Evolutionary conservation across 2,113 vertebrate species (phyloP), one percentile per base, ranked within the genome.

Genomic region (Meles meles): DNA sequence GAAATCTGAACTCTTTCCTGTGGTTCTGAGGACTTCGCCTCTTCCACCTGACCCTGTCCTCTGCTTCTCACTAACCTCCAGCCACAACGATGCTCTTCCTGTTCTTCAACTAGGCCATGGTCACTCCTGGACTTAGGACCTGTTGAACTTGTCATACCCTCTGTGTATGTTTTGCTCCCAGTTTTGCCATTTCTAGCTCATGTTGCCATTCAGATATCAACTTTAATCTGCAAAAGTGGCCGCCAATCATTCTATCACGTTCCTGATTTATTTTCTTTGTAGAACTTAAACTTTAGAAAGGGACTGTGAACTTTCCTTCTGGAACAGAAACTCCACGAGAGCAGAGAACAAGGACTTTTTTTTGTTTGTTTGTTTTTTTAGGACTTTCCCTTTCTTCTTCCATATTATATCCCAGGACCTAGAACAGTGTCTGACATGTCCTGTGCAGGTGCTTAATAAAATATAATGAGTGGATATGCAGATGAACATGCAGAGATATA

Each of bases 151-250:
- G 37, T 39, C 44, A 2, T 29, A 7, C 5, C 13, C 15, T 72
- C 37, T 59, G 0, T 65, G 14, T 71, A 83, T 29, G 21, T 23
- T 83, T 1, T 87, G 49, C 47, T 83, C 21, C 27, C 29, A 29
- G 0, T 39, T 9, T 82, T 63, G 21, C 69, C 76, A 42, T 37
- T 57, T 37, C 20, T 80, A 61, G 39, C 34, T 88, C 71, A 80
- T 89, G 42, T 49, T 95, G 42, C 95, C 65, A 61, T 71, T 69
- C 82, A 88, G 49, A 11, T n/a, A 39, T 23, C 21, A 69, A 8
- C 34, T 92, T 23, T 29, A 12, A 13, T 57, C 31, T 84, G 7
- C 25, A 76, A 47, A 65, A 63, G 59, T 6, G 9, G 42, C 13
- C 25, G 12, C 12, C 5, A 63, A 2, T 61, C 77, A 17, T 2